These are phyloP conservation scores for Drosophila mimetica DNA, from an alignment of 2,888 invertebrate species.

Conservation along the genomic window DNA sequence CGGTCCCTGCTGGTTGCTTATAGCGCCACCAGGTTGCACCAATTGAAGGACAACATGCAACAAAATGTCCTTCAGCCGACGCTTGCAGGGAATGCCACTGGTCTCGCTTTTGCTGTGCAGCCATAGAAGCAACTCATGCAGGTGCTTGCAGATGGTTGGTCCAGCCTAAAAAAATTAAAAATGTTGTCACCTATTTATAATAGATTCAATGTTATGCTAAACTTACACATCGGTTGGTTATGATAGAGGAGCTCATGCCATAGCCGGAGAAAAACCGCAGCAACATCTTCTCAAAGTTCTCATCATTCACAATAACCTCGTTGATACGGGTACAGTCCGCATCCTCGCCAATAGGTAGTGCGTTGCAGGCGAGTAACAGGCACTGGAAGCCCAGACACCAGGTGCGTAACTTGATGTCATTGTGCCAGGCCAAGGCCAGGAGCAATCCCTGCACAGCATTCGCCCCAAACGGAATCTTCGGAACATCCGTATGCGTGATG, in stretches of 20 bases:
- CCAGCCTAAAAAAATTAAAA: too few species aligned
- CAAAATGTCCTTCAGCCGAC: constrained; percentile 85
- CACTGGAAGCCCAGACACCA: constrained; percentile 91
- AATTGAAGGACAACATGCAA: constrained; percentile 90
- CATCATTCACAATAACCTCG: constrained; percentile 87
- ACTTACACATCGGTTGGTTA: constrained; percentile 83
- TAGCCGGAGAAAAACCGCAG: constrained; percentile 88
- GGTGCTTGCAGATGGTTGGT: constrained; percentile 89
- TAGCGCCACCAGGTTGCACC: constrained; percentile 88
- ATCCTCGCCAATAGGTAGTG: constrained; percentile 83
- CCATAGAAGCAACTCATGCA: constrained; percentile 89
- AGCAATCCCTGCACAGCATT: constrained; percentile 88
- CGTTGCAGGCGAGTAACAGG: constrained; percentile 89
- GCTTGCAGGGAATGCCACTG: constrained; percentile 86
- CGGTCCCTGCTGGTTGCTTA: constrained; percentile 88
- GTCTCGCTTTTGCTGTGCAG: constrained; percentile 88
- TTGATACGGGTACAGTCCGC: constrained; percentile 84
- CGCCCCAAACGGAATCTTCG: constrained; percentile 88
- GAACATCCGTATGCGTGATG: constrained; percentile 86
- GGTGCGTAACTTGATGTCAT: constrained; percentile 89
- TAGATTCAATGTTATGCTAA: too few species aligned
- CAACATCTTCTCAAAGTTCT: constrained; percentile 88
- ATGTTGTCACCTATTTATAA: too few species aligned
- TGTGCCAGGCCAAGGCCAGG: constrained; percentile 88
- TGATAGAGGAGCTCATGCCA: constrained; percentile 85